Conservation (phyloP, 2,113 vertebrate species). For the Corynorhinus townsendii region DNA sequence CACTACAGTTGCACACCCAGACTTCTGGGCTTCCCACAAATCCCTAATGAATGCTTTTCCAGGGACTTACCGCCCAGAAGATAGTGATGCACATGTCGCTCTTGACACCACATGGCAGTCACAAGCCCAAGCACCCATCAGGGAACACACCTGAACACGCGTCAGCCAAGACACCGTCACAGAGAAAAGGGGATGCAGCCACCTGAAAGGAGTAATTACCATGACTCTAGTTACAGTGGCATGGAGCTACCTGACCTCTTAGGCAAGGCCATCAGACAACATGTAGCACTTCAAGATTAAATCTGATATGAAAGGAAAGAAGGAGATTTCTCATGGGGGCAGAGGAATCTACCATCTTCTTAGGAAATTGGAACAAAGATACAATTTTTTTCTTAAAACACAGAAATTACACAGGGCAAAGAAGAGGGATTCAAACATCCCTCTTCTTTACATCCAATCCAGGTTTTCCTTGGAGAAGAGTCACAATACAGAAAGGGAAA, state of each 20-base stretch:
- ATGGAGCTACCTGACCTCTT: background rate
- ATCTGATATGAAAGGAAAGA: background rate
- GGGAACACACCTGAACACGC: background rate
- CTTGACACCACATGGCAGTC: background rate
- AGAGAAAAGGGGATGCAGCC: background rate
- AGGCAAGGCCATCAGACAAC: background rate
- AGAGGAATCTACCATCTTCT: background rate
- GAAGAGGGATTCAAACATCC: background rate
- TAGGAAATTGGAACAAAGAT: background rate
- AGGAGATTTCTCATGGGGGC: background rate
- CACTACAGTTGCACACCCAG: background rate
- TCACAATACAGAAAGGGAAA: slow-evolving; percentile 20
- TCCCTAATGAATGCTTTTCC: background rate
- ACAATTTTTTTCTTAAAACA: background rate
- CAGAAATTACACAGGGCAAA: background rate
- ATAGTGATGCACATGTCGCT: background rate
- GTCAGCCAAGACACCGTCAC: background rate
- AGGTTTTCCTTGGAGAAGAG: slow-evolving; percentile 13
- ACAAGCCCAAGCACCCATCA: background rate
- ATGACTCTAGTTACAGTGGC: background rate
- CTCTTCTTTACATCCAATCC: background rate
- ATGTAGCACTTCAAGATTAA: background rate
- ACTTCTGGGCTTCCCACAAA: background rate
- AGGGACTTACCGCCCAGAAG: background rate
- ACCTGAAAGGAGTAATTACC: background rate